Evolutionary conservation across 2,113 vertebrate genomes (phyloP), one percentile per base, ranked within the genome.

Genomic region (Butastur rufipennis): DNA sequence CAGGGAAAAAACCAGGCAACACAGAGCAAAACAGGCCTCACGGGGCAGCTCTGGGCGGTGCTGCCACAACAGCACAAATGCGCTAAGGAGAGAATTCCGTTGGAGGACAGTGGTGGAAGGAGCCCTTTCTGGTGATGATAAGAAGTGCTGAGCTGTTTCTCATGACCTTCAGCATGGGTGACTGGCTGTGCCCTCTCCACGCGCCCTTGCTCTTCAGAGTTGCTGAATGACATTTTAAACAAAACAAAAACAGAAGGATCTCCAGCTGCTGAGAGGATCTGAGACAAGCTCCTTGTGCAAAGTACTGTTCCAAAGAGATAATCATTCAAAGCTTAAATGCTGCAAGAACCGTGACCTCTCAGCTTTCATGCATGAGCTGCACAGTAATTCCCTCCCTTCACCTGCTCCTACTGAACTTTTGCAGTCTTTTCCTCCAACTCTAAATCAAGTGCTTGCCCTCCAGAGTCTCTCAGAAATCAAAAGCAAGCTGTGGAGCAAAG

Each of bases 31-130:
- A 27, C 3, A 48, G 29, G 13, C 16, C 8, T 65, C 42, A 7
- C 1, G 43, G 10, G 7, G 10, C 32, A 58, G 3, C 15, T 78
- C 25, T n/a, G 4, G 0, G 0, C 20, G 7, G 14, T 78, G 42
- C 1, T 25, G 18, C 16, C 45, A 23, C n/a, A 78, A 13, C 7
- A n/a, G 27, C 62, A 43, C 23, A 79, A 40, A 20, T 4, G 10
- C 19, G 9, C 18, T 6, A 22, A 45, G 50, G 47, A 47, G 20
- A 36, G 15, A 42, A 52, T 16, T 4, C 42, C 1, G 0, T 14
- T 10, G 26, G 25, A 67, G 13, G 26, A 58, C n/a, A 50, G 53
- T 6, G 11, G 18, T 48, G 29, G 53, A 70, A 78, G n/a, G 47
- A 78, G 14, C 27, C 52, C 16, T 70, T 73, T 23, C 53, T 40